A percentile compares a stretch with the other conserved stretches of the same genome.
Conservation (phyloP, 2,888 invertebrate species). For the Buathra laborator region DNA sequence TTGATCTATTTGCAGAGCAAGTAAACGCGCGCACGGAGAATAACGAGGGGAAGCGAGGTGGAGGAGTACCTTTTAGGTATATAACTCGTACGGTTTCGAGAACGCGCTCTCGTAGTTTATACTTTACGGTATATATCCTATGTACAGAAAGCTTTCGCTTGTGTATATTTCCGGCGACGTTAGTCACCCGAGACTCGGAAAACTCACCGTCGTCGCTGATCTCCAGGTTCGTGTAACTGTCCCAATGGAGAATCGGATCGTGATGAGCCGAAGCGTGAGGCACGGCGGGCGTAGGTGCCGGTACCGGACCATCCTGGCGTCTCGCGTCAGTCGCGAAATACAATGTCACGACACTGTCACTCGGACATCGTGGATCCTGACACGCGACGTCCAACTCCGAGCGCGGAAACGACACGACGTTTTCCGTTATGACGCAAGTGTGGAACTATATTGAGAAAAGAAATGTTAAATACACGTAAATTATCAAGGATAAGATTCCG, state of each 20-base stretch:
- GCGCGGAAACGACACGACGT: conserved; percentile 93
- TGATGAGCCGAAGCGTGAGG: conserved; percentile 89
- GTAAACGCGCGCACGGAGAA: neutral
- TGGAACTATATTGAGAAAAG: conserved; percentile 90
- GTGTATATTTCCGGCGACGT: conserved; percentile 76
- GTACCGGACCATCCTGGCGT: conserved; percentile 87
- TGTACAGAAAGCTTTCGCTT: conserved; percentile 49
- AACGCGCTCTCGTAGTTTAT: neutral
- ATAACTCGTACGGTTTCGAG: conserved; percentile 33
- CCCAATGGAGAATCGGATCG: conserved; percentile 91
- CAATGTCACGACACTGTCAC: conserved; percentile 93
- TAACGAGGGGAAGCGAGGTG: neutral
- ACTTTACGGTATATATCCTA: conserved; percentile 5
- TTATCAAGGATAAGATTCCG: conserved; percentile 17
- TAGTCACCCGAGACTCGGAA: conserved; percentile 70
- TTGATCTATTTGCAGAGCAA: conserved; percentile 44
- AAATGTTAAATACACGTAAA: conserved; percentile 19
- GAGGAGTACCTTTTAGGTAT: conserved; percentile 21
- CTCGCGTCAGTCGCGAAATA: conserved; percentile 90
- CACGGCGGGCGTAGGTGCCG: conserved; percentile 90
- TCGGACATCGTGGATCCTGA: conserved; percentile 93
- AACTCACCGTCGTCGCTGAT: conserved; percentile 84
- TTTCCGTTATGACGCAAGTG: conserved; percentile 95
- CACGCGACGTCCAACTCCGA: conserved; percentile 95
- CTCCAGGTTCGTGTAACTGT: conserved; percentile 91